Evolutionary conservation across 2,888 invertebrate genomes (phyloP), one percentile per base, ranked within the genome.

Genomic region (Lucinisca nassula): DNA sequence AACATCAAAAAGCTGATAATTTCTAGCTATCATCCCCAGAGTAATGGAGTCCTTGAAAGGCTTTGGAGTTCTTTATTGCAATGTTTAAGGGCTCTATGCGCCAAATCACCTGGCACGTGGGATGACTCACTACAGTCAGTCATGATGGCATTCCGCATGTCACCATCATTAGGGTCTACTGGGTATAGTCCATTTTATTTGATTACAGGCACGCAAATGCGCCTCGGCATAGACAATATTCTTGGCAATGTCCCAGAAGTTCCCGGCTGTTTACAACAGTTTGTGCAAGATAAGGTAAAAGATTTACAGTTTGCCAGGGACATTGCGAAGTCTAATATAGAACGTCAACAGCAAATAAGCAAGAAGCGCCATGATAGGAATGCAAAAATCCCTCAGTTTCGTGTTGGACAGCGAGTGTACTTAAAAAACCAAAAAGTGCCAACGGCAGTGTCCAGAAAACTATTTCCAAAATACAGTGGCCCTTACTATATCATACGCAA

Each of bases 151-250:
- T 75, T 73, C 49, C 35, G 84, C 6, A 79, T 75, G 61, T 74
- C 81, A 32, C 75, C 74, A 73, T 45, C 61, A 70, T 24, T 49
- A 51, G 12, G 49, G 17, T 58, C 73, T 3, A 85, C 81, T 17
- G 79, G 61, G 6, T 82, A 45, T 40, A 77, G 78, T 49, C 86
- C 86, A 21, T 86, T 76, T 37, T 58, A 77, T 55, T 4, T 82
- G 55, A 17, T 82, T 21, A 77, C 75, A 70, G 85, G 82, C 10
- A 35, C 27, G 27, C 45, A 85, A 38, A 81, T 81, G 77, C 24
- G 51, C 17, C 2, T 72, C 4, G 27, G 40, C 27, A 49, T 85
- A 21, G 85, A 85, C 37, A 37, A 45, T 14, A 24, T 72, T 2
- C 35, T 85, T 32, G n/a, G 49, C 10, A 58, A 75, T 10, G 55